Conservation (phyloP, 2,797 vertebrate species). For the Cossypha polioptera region DNA sequence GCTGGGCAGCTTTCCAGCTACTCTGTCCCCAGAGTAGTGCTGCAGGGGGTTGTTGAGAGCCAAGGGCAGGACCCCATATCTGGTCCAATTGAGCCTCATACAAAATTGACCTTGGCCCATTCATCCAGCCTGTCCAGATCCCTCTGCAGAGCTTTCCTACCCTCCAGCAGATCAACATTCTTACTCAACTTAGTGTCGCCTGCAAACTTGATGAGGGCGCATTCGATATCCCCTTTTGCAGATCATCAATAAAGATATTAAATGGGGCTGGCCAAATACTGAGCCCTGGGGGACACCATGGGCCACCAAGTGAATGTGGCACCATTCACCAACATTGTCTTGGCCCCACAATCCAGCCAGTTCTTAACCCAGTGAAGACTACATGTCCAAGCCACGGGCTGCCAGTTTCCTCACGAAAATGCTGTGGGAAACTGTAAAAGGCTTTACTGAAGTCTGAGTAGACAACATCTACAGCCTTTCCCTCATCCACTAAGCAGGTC, state of each 20-base stretch:
- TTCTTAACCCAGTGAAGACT: not conserved
- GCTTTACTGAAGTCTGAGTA: not conserved
- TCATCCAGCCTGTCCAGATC: not conserved
- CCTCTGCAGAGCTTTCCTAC: not conserved
- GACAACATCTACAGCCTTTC: not conserved
- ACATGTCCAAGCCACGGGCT: not conserved
- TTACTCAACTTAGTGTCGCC: rapidly evolving
- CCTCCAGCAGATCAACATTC: not conserved
- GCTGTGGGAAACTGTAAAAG: not conserved
- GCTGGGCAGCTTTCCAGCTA: not conserved
- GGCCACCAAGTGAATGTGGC: not conserved
- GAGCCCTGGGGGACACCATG: not conserved
- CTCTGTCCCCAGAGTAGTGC: rapidly evolving
- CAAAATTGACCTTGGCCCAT: not conserved
- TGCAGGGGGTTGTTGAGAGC: rapidly evolving
- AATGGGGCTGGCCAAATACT: not conserved
- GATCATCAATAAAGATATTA: not conserved
- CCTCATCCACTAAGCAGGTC: not conserved
- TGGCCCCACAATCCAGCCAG: not conserved
- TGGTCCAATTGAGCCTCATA: not conserved
- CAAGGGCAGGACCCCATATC: rapidly evolving
- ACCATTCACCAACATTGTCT: not conserved
- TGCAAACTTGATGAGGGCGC: not conserved
- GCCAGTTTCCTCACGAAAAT: not conserved
- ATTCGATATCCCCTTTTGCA: not conserved